Conservation (phyloP, 2,113 vertebrate species). For the Malaclemys terrapin region DNA sequence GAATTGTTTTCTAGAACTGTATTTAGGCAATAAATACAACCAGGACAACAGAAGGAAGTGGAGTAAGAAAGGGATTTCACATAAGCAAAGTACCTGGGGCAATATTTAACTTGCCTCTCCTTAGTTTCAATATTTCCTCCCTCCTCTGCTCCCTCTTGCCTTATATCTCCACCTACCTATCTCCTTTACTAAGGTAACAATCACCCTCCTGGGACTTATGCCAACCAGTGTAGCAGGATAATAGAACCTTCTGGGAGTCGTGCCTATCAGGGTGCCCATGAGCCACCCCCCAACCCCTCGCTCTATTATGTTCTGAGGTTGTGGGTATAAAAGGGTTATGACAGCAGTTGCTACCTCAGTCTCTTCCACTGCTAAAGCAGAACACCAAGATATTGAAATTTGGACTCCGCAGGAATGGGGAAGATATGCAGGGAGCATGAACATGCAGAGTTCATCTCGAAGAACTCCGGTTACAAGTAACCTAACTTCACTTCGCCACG, state of each 20-base stretch:
- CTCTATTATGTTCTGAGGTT: background rate
- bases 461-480: no score
- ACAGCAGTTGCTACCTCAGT: no score
- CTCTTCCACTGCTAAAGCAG: background rate
- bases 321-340: background rate
- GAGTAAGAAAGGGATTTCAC: slow-evolving; percentile 67
- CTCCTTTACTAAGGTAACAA: background rate
- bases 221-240: background rate
- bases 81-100: background rate
- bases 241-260: no score
- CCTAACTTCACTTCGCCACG: no score
- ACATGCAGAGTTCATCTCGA: no score
- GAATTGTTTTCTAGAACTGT: slow-evolving; percentile 75
- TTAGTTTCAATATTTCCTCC: background rate
- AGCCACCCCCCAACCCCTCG: accelerated
- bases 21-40: slow-evolving; percentile 71
- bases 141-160: background rate
- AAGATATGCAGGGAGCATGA: no score
- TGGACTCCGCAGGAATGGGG: background rate
- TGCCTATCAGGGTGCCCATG: background rate
- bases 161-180: slow-evolving; percentile 23
- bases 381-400: background rate
- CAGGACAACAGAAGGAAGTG: slow-evolving; percentile 69
- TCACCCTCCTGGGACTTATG: background rate
- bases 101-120: slow-evolving; percentile 4